Base-by-base conservation (phyloP, 35 echinoderm and acorn worm genomes). In the Apostichopus japonicus region DNA sequence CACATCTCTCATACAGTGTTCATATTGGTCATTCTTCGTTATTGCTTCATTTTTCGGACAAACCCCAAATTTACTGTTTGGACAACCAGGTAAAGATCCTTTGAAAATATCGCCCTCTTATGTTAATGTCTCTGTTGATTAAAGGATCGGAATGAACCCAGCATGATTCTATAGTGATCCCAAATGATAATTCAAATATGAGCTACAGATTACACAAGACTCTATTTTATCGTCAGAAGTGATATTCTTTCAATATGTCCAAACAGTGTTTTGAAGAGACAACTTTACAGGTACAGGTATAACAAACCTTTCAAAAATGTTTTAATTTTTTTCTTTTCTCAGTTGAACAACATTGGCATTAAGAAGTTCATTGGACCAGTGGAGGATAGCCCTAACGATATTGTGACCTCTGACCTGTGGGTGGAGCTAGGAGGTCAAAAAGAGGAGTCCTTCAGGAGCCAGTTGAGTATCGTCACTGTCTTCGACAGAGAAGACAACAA, bases 281-380 rank as follows among this genome's bases (percentile, higher is more conserved):
- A 67, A 17, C 11, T 67, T 67, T 11, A 15, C 16, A 65, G 8
- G 61, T 65, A 65, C 16, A 15, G 8, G 16, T 4, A 44, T 44
- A 44, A 44, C 33, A 44, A 44, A 44, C 2, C 71, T 75, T 75
- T 75, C 1, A 7, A 73, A 13, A 5, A 23, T 4, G 5, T 75
- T 14, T 75, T 3, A 5, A 22, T 73, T 16, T 75, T 19, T 75
- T 73, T 72, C 11, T 10, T 75, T 61, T 59, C 5, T 59, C 5
- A 73, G 70, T 57, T 84, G 54, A 8, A 16, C 16, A 11, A 84
- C 56, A 57, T 84, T 17, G 56, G 23, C 19, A 23, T 84, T 16
- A 54, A 84, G 44, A 84, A 84, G 19, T 84, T 53, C 52, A 54
- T 84, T 57, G 80, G 80, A 23, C 80, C 9, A 56, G 54, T 84